Conservation (phyloP, 2,113 vertebrate genomes). For the Odocoileus virginianus region DNA sequence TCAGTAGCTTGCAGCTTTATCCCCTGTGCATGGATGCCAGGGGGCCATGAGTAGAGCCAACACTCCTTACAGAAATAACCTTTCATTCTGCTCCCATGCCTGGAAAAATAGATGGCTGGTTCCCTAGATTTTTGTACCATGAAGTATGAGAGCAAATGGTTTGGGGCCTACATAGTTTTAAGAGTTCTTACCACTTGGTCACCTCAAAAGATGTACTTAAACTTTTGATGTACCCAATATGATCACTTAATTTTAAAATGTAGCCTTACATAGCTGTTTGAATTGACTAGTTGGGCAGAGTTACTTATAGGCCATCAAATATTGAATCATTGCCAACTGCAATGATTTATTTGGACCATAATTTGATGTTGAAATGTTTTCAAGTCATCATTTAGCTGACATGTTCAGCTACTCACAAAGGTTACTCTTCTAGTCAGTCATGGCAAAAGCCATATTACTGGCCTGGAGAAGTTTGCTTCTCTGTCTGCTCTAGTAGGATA, state of each 20-base stretch:
- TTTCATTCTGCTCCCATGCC: background rate
- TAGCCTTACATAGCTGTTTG: background rate
- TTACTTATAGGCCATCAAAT: background rate
- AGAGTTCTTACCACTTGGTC: background rate
- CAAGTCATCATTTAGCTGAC: background rate
- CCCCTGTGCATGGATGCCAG: background rate
- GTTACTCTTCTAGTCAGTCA: background rate
- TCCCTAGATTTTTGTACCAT: background rate
- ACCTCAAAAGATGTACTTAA: background rate
- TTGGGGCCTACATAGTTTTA: background rate
- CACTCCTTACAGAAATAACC: background rate
- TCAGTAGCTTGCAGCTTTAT: too few relatives aligned
- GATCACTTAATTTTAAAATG: background rate
- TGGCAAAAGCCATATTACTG: background rate
- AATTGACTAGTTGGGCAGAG: background rate
- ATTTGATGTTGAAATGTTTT: slow-evolving; percentile 1
- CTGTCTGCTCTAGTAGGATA: background rate
- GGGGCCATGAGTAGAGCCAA: background rate
- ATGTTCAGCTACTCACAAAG: background rate
- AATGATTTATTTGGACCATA: background rate
- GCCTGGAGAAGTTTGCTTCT: background rate
- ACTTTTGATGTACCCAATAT: background rate
- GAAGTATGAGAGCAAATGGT: background rate
- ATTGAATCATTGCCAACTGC: background rate
- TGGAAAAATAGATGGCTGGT: background rate